Evolutionary conservation across 2,797 vertebrate genomes (phyloP).

Genomic region (Macrochelys suwanniensis): DNA sequence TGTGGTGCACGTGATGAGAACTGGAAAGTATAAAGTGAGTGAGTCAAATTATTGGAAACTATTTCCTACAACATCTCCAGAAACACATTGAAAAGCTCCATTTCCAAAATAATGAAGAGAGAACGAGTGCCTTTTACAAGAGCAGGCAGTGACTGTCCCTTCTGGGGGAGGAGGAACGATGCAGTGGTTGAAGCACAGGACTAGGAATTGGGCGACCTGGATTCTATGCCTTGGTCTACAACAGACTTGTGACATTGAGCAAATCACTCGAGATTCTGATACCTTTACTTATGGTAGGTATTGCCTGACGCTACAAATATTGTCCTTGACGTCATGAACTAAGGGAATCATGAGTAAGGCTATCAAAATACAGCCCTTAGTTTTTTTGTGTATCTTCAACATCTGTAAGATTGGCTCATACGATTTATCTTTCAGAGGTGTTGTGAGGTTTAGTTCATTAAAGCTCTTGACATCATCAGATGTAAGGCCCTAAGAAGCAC

Average conservation of each 20-base stretch:
- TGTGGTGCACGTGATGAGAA: neutral
- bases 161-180: neutral
- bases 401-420: neutral
- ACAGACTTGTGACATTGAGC: neutral
- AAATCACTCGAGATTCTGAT: neutral
- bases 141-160: neutral
- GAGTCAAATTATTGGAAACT: neutral
- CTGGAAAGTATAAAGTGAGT: neutral
- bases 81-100: neutral
- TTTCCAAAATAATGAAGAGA: neutral
- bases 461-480: neutral
- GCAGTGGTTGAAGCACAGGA: neutral
- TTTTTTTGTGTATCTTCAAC: neutral
- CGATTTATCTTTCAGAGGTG: neutral
- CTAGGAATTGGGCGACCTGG: neutral
- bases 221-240: neutral
- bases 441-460: neutral
- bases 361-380: neutral
- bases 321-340: neutral
- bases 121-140: neutral
- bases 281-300: neutral
- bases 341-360: neutral
- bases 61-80: neutral
- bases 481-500: neutral
- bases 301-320: neutral